phyloP scores from a whole-genome alignment of 2,888 invertebrate genomes.

The Ditylenchus weischeri region DNA sequence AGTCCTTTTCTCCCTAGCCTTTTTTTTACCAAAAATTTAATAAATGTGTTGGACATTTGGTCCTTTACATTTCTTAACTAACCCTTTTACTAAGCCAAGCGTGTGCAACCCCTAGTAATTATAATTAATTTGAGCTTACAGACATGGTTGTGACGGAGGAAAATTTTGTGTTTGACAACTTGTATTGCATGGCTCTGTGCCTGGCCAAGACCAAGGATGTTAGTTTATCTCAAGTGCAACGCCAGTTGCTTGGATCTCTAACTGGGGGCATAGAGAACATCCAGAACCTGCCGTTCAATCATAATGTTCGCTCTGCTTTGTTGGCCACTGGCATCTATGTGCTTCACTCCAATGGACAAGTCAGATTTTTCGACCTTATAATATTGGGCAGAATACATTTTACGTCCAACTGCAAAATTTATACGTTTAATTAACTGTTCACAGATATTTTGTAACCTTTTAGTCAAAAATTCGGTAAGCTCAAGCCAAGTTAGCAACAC shows the following conservation, averaged over 20 bases:
- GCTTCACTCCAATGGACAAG: conserved; percentile 48
- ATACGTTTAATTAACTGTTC: background rate
- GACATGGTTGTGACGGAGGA: conserved; percentile 7
- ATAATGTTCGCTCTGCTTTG: conserved; percentile 52
- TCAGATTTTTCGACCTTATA: conserved; percentile 15
- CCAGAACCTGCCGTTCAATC: conserved; percentile 40
- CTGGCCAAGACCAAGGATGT: conserved; percentile 39
- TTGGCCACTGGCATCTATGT: conserved; percentile 47
- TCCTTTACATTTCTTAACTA: no score
- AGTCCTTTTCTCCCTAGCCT: no score
- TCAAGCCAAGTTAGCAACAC: no score
- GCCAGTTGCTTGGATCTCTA: conserved; percentile 31
- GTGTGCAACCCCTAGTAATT: no score
- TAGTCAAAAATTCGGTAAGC: no score
- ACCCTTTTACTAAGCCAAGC: no score
- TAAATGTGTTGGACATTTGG: no score
- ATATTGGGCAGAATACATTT: background rate
- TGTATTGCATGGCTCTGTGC: conserved; percentile 48
- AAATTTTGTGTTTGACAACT: conserved; percentile 51
- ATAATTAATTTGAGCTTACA: no score
- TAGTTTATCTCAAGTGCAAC: conserved; percentile 27
- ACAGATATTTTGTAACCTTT: no score
- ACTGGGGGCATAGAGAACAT: conserved; percentile 30
- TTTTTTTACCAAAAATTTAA: no score
- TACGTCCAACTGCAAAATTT: background rate